A percentile compares a stretch with the other conserved stretches of the same genome.
Evolutionary conservation across 1,140 invertebrate species (phyloP).

Genomic region (Lethrus apterus): DNA sequence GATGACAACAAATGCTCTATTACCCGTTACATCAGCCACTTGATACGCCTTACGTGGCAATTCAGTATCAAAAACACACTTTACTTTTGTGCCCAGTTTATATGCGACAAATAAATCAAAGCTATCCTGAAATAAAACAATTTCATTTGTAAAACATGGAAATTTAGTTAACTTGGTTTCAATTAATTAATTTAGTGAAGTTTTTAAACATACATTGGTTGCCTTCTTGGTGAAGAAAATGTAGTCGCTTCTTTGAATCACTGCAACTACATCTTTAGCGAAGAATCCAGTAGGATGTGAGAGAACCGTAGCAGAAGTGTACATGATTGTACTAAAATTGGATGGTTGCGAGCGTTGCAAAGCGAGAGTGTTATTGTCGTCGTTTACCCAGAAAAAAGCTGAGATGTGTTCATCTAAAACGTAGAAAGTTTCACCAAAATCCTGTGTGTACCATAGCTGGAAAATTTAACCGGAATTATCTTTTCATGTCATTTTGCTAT

Average conservation of each 20-base stretch:
- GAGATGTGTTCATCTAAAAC: slow-evolving; percentile 66
- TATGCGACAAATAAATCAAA: slow-evolving; percentile 74
- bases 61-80: slow-evolving; percentile 66
- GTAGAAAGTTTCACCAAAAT: slow-evolving; percentile 66
- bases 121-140: slow-evolving; percentile 47
- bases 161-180: too few relatives aligned
- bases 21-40: slow-evolving; percentile 74
- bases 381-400: slow-evolving; percentile 61
- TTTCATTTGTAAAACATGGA: too few relatives aligned
- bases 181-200: neutral
- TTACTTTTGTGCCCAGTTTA: slow-evolving; percentile 59
- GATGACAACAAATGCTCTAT: slow-evolving; percentile 75
- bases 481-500: too few relatives aligned
- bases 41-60: slow-evolving; percentile 63
- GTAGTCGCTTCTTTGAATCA: slow-evolving; percentile 74
- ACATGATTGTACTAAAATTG: slow-evolving; percentile 53
- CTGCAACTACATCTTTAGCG: slow-evolving; percentile 66
- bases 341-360: slow-evolving; percentile 62
- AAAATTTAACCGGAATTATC: slow-evolving; percentile 18
- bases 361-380: slow-evolving; percentile 47
- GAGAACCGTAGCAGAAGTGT: slow-evolving; percentile 42
- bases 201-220: slow-evolving; percentile 42
- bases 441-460: slow-evolving; percentile 67
- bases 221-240: slow-evolving; percentile 70
- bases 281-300: slow-evolving; percentile 32